Conservation (phyloP, 2,113 vertebrate genomes). For the Ia io region DNA sequence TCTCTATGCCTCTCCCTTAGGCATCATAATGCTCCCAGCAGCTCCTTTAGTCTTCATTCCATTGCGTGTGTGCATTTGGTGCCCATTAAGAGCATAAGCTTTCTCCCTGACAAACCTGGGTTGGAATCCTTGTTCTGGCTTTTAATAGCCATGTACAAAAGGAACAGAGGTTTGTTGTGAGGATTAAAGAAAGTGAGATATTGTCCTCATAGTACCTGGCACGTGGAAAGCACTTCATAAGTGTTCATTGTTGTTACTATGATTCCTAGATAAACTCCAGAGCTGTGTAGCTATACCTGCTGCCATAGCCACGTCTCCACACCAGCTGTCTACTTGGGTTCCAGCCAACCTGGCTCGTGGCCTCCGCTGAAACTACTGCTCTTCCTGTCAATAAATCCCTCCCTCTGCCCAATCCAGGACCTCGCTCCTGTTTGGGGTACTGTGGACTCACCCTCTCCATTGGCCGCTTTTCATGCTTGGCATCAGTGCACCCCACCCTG, state of each 20-base stretch:
- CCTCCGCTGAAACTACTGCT: constrained; percentile 24
- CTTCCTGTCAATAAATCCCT: neutral
- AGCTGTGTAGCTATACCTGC: neutral
- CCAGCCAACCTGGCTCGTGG: constrained; percentile 44
- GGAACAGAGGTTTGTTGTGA: neutral
- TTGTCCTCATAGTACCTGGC: neutral
- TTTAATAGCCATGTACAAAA: neutral
- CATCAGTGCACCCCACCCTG: neutral
- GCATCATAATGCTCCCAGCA: rapidly evolving
- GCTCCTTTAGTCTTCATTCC: no score
- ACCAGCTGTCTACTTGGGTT: constrained; percentile 61
- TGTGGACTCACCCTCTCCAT: neutral
- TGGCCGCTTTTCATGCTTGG: neutral
- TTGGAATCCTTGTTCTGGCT: neutral
- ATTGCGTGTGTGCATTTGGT: neutral
- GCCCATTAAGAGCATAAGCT: neutral
- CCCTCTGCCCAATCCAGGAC: neutral
- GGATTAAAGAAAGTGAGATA: neutral
- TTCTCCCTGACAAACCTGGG: neutral
- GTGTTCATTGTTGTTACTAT: neutral
- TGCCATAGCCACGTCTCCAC: neutral
- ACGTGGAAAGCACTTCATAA: neutral
- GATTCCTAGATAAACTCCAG: constrained; percentile 55
- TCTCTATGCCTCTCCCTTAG: no score
- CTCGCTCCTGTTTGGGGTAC: neutral